Evolutionary conservation across 2,113 vertebrate genomes (phyloP).

Genomic region (Mormoops blainvillei): DNA sequence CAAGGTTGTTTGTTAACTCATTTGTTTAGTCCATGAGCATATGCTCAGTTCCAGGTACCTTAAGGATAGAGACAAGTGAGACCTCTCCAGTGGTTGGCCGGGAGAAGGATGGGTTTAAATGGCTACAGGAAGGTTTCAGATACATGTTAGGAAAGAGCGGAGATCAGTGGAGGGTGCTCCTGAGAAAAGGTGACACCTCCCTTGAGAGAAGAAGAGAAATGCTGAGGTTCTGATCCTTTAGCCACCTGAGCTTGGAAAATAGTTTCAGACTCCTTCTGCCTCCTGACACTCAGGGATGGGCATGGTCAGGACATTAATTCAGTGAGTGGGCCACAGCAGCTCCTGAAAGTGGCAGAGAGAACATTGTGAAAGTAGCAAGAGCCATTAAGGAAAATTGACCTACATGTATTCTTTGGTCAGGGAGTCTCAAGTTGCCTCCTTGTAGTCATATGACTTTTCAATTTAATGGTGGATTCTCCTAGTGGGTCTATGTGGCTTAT

Average conservation of each 20-base stretch:
- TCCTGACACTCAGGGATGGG: not conserved
- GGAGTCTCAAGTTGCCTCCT: not conserved
- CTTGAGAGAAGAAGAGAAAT: slow-evolving; percentile 1
- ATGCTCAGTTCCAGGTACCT: slow-evolving; percentile 15
- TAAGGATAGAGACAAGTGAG: slow-evolving; percentile 30
- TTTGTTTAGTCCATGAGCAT: slow-evolving; percentile 33
- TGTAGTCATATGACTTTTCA: not conserved
- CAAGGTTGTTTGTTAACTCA: slow-evolving; percentile 3
- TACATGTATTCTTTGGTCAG: not conserved
- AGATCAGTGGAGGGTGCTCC: not conserved
- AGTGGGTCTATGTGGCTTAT: not conserved
- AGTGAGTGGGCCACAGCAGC: not conserved
- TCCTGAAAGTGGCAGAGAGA: not conserved
- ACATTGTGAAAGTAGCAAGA: not conserved
- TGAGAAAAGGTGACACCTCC: not conserved
- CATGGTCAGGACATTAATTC: not conserved
- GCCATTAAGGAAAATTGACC: not conserved
- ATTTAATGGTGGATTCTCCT: not conserved
- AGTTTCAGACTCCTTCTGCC: not conserved
- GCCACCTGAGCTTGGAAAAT: not conserved
- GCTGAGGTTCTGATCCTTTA: not conserved
- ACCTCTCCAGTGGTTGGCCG: not conserved
- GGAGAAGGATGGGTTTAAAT: not conserved
- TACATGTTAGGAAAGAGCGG: not conserved
- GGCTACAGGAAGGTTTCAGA: not conserved